A percentile compares a stretch with the other conserved stretches of the same genome.
phyloP scores from a whole-genome alignment of 2,888 invertebrate species.

The Hydraecia micacea region DNA sequence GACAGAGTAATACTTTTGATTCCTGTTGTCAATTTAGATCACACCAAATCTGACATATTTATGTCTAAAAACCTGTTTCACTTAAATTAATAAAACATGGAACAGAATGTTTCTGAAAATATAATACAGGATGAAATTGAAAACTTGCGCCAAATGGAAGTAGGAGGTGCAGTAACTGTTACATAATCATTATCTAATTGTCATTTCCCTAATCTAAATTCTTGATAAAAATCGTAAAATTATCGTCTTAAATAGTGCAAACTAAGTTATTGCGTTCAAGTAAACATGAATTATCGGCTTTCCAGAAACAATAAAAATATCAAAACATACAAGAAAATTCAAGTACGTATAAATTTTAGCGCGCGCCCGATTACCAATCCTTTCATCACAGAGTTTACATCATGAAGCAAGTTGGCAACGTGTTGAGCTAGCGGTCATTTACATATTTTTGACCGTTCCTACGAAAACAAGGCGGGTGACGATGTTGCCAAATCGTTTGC shows the following conservation, averaged over 20 bases:
- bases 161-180: neutral
- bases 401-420: neutral
- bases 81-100: neutral
- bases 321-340: neutral
- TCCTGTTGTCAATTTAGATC: neutral
- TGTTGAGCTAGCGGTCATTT: neutral
- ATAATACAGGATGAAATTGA: neutral
- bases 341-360: neutral
- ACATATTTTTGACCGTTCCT: no score
- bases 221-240: neutral
- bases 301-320: neutral
- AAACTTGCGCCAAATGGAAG: neutral
- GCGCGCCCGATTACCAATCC: no score
- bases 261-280: neutral
- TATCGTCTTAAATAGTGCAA: neutral
- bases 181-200: neutral
- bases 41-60: neutral
- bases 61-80: neutral
- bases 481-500: no score
- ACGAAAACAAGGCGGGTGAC: no score
- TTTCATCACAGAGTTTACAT: neutral
- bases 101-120: neutral
- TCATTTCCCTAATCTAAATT: neutral
- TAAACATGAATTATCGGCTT: neutral
- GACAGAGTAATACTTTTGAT: neutral